These are phyloP conservation scores for Ligdia adustata DNA, from an alignment of 2,888 invertebrate genomes.

Conservation along the genomic window DNA sequence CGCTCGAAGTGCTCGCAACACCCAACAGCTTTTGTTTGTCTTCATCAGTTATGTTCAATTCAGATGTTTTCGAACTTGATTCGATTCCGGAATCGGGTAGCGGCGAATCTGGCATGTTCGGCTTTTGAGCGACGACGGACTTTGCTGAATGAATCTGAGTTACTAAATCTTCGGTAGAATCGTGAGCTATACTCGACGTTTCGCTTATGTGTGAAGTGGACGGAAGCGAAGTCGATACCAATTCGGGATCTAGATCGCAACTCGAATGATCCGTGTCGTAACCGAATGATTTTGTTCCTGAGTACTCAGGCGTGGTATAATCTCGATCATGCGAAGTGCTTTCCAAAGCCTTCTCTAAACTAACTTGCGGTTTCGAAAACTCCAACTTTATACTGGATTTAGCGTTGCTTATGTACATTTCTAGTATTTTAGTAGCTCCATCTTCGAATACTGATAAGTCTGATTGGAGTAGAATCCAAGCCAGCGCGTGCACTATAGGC, in stretches of 20 bases:
- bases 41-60: constrained; percentile 93
- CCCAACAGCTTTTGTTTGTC: constrained; percentile 90
- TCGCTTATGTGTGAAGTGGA: constrained; percentile 82
- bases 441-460: constrained; percentile 88
- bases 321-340: constrained; percentile 71
- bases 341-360: constrained; percentile 90
- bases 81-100: constrained; percentile 76
- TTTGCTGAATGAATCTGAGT: constrained; percentile 65
- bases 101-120: constrained; percentile 79
- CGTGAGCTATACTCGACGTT: constrained; percentile 73
- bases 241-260: constrained; percentile 78
- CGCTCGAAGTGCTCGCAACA: constrained; percentile 46
- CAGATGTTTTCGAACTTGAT: constrained; percentile 68
- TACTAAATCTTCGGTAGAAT: constrained; percentile 77
- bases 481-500: constrained; percentile 94
- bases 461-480: constrained; percentile 95
- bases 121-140: constrained; percentile 42
- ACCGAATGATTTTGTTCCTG: constrained; percentile 65
- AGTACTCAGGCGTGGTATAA: constrained; percentile 74
- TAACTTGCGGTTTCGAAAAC: constrained; percentile 89
- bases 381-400: constrained; percentile 84
- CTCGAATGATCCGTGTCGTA: constrained; percentile 78
- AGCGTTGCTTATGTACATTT: constrained; percentile 85
- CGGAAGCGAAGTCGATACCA: constrained; percentile 77
- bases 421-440: constrained; percentile 87